Evolutionary conservation across 2,113 vertebrate genomes (phyloP).

Genomic region (Halcyon senegalensis): DNA sequence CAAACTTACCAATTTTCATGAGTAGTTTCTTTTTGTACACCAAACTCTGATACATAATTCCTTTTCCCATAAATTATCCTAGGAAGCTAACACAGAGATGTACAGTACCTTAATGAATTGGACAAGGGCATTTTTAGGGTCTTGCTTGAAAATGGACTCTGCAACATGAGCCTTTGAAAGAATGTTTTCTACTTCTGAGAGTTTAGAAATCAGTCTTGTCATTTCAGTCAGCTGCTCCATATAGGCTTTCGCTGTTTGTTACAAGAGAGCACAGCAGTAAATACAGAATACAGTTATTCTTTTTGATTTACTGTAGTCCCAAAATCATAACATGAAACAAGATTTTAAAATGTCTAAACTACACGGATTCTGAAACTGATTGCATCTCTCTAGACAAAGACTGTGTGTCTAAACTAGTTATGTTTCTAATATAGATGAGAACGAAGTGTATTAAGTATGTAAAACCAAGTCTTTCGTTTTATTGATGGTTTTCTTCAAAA

Average conservation of each 20-base stretch:
- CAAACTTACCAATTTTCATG: background rate
- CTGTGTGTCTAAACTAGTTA: background rate
- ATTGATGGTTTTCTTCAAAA: background rate
- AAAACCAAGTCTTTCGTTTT: background rate
- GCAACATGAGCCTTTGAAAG: conserved; percentile 79
- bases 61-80: background rate
- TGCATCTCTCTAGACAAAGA: background rate
- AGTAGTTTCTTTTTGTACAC: background rate
- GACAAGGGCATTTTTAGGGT: conserved; percentile 82
- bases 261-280: conserved; percentile 29
- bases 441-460: background rate
- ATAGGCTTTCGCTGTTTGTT: conserved; percentile 78
- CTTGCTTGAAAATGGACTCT: conserved; percentile 71
- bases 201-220: conserved; percentile 88
- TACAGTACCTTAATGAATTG: conserved; percentile 89
- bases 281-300: background rate
- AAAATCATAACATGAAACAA: background rate
- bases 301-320: background rate
- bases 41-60: background rate
- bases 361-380: background rate
- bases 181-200: conserved; percentile 88
- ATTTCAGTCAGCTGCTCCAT: conserved; percentile 88
- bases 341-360: background rate
- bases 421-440: background rate
- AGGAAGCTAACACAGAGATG: background rate